phyloP scores from a whole-genome alignment of 2,113 vertebrate species.

The Synchiropus splendidus region DNA sequence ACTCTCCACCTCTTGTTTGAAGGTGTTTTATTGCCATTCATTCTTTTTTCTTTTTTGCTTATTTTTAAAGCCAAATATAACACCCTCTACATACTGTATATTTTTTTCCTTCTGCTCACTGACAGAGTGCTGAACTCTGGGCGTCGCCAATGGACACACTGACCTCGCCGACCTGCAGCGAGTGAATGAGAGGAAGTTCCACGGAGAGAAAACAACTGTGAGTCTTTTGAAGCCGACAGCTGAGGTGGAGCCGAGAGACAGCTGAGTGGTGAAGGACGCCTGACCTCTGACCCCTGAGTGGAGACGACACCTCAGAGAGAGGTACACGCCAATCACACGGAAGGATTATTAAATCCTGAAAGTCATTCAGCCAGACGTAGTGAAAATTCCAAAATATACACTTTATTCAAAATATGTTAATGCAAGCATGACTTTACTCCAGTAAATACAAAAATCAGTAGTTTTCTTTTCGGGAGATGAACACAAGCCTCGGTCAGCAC shows the following conservation, averaged over 20 bases:
- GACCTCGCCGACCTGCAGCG: conserved; percentile 22
- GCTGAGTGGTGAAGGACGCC: conserved; percentile 30
- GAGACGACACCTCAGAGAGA: conserved; percentile 11
- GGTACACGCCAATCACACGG: conserved; percentile 3
- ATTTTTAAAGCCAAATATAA: too few species aligned
- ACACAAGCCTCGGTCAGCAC: conserved; percentile 19
- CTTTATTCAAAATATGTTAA: conserved; percentile 76
- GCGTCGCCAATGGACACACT: conserved; percentile 10
- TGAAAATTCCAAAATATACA: conserved; percentile 69
- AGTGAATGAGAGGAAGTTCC: conserved; percentile 23
- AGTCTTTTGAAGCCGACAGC: conserved; percentile 10
- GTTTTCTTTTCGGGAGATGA: conserved; percentile 38
- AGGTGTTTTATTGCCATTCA: too few species aligned
- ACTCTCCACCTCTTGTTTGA: too few species aligned
- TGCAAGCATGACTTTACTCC: conserved; percentile 64
- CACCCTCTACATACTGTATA: too few species aligned
- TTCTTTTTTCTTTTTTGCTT: too few species aligned
- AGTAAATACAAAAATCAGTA: conserved; percentile 73
- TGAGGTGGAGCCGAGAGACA: conserved; percentile 24
- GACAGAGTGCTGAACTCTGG: too few species aligned
- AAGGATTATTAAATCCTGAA: background rate
- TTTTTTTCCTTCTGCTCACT: too few species aligned
- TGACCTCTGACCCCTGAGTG: conserved; percentile 1
- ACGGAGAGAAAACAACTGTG: conserved; percentile 2
- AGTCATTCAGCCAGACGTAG: conserved; percentile 1